Base-by-base conservation (phyloP, 2,888 invertebrate species). In the Laothoe populi region DNA sequence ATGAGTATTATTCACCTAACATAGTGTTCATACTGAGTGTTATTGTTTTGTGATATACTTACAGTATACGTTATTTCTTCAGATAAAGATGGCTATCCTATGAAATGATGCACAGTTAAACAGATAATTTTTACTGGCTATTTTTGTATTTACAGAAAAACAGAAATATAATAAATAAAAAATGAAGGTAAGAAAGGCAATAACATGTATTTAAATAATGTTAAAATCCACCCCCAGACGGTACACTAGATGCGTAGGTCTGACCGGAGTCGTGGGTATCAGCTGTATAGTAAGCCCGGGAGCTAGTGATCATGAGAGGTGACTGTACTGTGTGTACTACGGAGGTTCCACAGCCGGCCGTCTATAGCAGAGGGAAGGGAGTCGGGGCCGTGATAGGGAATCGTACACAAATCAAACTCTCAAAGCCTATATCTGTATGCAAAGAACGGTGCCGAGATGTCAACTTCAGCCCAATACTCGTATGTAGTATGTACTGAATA, bases 21-120 rank as follows among this genome's bases (percentile, higher is more conserved):
- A 86, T 84, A 87, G 88, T 90, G 90, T 91, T 83, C 81, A 87
- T 88, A 90, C 85, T 85, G 89, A 90, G 90, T 92, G 92, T 92
- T 92, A 92, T 92, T 90, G 90, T 83, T 89, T 87, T 88, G 89
- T 92, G 89, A 89, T 88, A 93, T 93, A 92, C 92, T 93, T 93
- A 93, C 93, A 93, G 93, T 88, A 91, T 86, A 90, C 86, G 82
- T 92, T 90, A 93, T 91, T 90, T 93, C 93, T 93, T 93, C 93
- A 92, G 88, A 92, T 91, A 93, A 90, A 93, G 94, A 93, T 93
- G 94, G 94, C 94, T 94, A 95, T 95, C 95, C 95, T 95, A 95
- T 94, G 94, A 94, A 94, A 94, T 94, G 95, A 94, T 94, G 94
- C 94, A 95, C 94, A 95, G 95, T 95, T 95, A 95, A 95, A 95